Percentiles rank a stretch among this genome's conserved stretches.
These are phyloP conservation scores for Drosophila phalerata DNA, from an alignment of 2,888 invertebrate genomes.

Conservation along the genomic window DNA sequence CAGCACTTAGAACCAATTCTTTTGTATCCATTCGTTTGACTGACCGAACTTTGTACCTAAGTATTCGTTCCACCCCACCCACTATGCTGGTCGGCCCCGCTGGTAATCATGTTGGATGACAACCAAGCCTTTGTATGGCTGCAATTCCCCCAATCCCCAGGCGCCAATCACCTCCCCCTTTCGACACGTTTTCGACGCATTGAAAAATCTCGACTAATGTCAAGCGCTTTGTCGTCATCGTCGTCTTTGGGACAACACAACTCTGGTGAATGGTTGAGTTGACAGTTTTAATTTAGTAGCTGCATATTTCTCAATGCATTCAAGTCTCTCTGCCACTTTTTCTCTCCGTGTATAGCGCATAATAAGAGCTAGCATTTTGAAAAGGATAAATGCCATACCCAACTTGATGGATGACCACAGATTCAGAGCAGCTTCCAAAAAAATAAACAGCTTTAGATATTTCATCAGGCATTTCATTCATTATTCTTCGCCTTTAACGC, in stretches of 20 bases:
- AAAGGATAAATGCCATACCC: constrained; percentile 49
- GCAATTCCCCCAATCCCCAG: constrained; percentile 24
- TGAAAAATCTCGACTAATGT: constrained; percentile 77
- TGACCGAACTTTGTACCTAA: constrained; percentile 49
- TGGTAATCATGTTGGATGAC: constrained; percentile 25
- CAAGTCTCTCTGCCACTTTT: constrained; percentile 1
- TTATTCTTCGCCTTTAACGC: not conserved
- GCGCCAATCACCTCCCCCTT: constrained; percentile 17
- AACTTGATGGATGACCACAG: constrained; percentile 42
- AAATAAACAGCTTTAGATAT: constrained; percentile 39
- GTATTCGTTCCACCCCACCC: not conserved
- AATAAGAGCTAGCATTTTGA: constrained; percentile 27
- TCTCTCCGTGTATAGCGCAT: not conserved
- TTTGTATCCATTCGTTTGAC: constrained; percentile 37
- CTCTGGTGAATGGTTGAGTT: constrained; percentile 20
- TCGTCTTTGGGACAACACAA: constrained; percentile 15
- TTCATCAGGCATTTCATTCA: constrained; percentile 1
- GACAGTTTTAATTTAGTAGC: constrained; percentile 70
- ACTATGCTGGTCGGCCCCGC: not conserved
- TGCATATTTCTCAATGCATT: constrained; percentile 66
- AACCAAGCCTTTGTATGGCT: constrained; percentile 68
- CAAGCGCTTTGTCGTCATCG: constrained; percentile 72
- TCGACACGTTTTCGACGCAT: constrained; percentile 53
- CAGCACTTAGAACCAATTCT: constrained; percentile 53
- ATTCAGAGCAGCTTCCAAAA: constrained; percentile 24